Evolutionary conservation across 2,113 vertebrate species (phyloP).

Genomic region (Eubucco bourcierii): DNA sequence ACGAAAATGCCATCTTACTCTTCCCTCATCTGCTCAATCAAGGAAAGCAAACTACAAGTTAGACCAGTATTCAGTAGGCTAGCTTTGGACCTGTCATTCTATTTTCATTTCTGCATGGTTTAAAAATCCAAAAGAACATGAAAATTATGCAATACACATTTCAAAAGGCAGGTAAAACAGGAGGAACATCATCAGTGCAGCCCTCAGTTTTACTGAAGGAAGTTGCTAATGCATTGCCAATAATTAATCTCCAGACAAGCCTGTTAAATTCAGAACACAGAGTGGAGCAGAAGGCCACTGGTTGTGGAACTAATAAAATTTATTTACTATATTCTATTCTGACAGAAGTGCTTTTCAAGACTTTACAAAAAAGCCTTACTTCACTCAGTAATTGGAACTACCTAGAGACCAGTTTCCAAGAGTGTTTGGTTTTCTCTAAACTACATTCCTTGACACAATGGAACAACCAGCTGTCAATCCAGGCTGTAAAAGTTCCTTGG

Average conservation of each 20-base stretch:
- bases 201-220: neutral
- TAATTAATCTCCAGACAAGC: neutral
- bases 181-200: neutral
- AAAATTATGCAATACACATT: neutral
- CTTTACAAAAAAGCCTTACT: neutral
- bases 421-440: neutral
- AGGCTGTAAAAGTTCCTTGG: neutral
- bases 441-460: neutral
- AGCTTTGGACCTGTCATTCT: neutral
- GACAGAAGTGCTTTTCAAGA: neutral
- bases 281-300: neutral
- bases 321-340: neutral
- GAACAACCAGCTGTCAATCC: neutral
- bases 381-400: neutral
- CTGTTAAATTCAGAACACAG: neutral
- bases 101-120: neutral
- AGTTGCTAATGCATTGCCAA: neutral
- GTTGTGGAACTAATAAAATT: neutral
- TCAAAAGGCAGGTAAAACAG: neutral
- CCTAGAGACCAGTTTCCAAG: neutral
- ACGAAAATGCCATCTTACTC: neutral
- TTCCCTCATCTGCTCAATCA: neutral
- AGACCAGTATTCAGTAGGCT: neutral
- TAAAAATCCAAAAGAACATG: neutral
- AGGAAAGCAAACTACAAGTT: neutral